These are phyloP conservation scores for Acrobasis repandana DNA, from an alignment of 2,888 invertebrate genomes.

Conservation along the genomic window DNA sequence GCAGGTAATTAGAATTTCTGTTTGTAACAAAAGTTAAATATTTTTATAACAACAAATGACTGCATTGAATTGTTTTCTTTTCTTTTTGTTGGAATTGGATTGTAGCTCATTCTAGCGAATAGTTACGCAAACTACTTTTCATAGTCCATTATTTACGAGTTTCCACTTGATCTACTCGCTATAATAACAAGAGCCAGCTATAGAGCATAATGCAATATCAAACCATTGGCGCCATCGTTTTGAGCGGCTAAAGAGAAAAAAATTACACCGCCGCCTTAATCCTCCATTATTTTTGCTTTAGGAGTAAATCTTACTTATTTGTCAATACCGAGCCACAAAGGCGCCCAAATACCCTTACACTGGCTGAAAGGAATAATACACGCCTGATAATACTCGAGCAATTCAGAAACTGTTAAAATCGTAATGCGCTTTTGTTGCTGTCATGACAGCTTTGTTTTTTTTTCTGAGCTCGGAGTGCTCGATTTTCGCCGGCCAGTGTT, in stretches of 20 bases:
- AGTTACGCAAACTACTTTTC: constrained; percentile 65
- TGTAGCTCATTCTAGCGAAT: constrained; percentile 41
- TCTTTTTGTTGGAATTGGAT: constrained; percentile 42
- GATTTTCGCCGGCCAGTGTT: constrained; percentile 25
- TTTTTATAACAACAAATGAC: not conserved
- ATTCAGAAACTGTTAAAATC: constrained; percentile 81
- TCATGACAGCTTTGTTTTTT: constrained; percentile 73
- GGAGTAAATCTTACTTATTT: constrained; percentile 80
- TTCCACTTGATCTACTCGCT: constrained; percentile 74
- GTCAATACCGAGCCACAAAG: constrained; percentile 81
- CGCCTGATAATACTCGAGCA: constrained; percentile 78
- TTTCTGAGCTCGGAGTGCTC: constrained; percentile 24
- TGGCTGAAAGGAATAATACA: constrained; percentile 77
- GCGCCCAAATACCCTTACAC: constrained; percentile 79
- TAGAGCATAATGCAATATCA: constrained; percentile 64
- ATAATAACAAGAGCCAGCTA: constrained; percentile 33
- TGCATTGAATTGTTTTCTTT: constrained; percentile 21
- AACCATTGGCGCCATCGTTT: constrained; percentile 70
- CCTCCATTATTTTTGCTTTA: constrained; percentile 75
- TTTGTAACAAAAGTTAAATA: not conserved
- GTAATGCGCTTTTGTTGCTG: constrained; percentile 77
- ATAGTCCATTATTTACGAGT: constrained; percentile 50
- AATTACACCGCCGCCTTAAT: constrained; percentile 65
- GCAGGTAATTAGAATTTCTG: constrained; percentile 36
- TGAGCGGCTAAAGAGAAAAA: constrained; percentile 55